phyloP scores from a whole-genome alignment of 2,113 vertebrate species.

The Tachysurus fulvidraco region DNA sequence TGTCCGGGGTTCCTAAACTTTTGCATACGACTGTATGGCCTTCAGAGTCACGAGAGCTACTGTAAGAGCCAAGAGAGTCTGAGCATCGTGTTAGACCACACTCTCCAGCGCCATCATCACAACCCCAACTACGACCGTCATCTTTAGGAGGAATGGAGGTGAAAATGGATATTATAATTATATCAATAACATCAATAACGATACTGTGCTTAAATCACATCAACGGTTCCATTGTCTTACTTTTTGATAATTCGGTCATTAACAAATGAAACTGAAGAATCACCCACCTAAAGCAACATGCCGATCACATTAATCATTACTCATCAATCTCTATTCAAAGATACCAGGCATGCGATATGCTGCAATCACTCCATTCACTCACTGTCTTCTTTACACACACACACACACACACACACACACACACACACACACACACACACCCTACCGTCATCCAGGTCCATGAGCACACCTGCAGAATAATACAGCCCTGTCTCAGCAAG shows the following conservation, averaged over 20 bases:
- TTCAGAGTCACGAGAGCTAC: neutral
- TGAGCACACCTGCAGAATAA: conserved; percentile 77
- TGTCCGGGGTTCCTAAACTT: too few species aligned
- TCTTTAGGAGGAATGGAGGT: neutral
- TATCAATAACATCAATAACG: neutral
- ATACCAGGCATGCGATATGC: conserved; percentile 20
- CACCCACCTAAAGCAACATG: neutral
- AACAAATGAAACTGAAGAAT: conserved; percentile 1
- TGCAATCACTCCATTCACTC: neutral
- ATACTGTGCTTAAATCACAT: neutral
- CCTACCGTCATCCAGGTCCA: conserved; percentile 77
- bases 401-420: conserved; percentile 4
- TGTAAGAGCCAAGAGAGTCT: too few species aligned
- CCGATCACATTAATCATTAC: neutral
- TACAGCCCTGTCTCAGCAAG: conserved; percentile 68
- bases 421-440: conserved; percentile 12
- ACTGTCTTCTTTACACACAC: neutral
- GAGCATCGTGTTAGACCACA: neutral
- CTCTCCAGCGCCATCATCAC: neutral
- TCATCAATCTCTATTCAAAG: neutral
- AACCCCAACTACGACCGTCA: neutral
- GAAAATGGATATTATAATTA: too few species aligned
- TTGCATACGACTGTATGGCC: neutral
- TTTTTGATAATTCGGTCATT: neutral
- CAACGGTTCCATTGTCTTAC: neutral